Evolutionary conservation across 1,140 invertebrate species (phyloP), one percentile per base, ranked within the genome.

Genomic region (Cydia fagiglandana): DNA sequence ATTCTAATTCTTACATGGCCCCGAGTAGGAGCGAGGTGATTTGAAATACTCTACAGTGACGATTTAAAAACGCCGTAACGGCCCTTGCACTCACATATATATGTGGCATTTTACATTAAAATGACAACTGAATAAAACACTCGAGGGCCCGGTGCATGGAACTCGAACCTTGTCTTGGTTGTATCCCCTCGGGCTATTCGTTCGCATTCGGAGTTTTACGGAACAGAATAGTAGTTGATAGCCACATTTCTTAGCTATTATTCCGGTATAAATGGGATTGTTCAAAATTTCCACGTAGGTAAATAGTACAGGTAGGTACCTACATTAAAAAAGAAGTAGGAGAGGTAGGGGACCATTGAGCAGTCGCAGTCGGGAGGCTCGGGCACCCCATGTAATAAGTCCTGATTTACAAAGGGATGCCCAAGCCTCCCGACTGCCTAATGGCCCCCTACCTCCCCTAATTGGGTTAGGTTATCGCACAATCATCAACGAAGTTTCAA

Each of bases 111-210:
- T 9, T 61, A 61, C 17, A 61, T 10, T 17, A 17, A 17, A 53
- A 53, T 24, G 20, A 24, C 20, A 61, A 24, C 56, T 61, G 56
- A 61, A 61, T 61, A 61, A 61, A 61, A 61, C 56, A 24, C 56
- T 61, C 56, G 6, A 24, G 20, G 56, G 56, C 56, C 20, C 53
- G n/a, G 53, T 61, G 56, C 56, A 61, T 61, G 9, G 17, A 61
- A 53, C 50, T 61, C 56, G 56, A 24, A 24, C 24, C 56, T 61
- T 61, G 17, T 61, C 56, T 61, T 61, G 56, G 9, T 24, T 61
- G 56, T 61, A 24, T 61, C 20, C 56, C 56, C 20, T 61, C 56
- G 17, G 56, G 56, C 20, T n/a, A 7, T 56, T 56, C 53, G n/a
- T n/a, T 24, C 20, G 56, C 20, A 61, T 61, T 61, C 56, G 56